Percentiles rank a stretch among this genome's conserved stretches.
Evolutionary conservation across 1,140 invertebrate genomes (phyloP).

Genomic region (Daktulosphaira vitifoliae): DNA sequence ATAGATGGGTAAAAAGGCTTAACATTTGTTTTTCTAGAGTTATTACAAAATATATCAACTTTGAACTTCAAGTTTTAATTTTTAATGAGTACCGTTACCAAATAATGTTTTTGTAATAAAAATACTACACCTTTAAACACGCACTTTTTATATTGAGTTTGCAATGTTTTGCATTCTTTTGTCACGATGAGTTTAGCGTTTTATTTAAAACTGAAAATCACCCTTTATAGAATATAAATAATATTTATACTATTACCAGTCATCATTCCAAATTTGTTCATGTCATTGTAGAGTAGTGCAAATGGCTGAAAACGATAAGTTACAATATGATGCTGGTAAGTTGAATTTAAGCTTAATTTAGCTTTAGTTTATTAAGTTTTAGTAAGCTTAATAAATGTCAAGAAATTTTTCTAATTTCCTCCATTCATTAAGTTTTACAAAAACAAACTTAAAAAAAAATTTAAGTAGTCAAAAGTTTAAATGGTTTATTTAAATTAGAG

Average conservation of each 20-base stretch:
- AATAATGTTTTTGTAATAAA: conserved; percentile 30
- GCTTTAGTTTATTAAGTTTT: no score
- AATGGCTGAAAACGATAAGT: conserved; percentile 9
- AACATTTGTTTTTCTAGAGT: neutral
- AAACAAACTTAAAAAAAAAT: no score
- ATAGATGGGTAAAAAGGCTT: neutral
- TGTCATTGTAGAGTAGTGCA: neutral
- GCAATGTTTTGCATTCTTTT: neutral
- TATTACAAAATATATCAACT: neutral
- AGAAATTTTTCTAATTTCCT: no score
- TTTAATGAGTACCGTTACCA: conserved; percentile 28
- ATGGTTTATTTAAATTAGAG: no score
- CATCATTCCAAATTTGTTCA: neutral
- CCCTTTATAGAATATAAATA: neutral
- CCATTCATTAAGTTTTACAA: no score
- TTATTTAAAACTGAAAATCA: neutral
- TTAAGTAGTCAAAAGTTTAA: no score
- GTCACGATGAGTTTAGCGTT: conserved; percentile 16
- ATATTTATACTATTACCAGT: neutral
- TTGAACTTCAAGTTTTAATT: conserved; percentile 24
- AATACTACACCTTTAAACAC: conserved; percentile 27
- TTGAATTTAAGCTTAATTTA: no score
- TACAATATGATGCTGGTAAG: conserved; percentile 12
- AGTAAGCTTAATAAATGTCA: no score
- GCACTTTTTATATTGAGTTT: no score